phyloP scores from a whole-genome alignment of 1,140 invertebrate species.

The Pectinophora gossypiella region DNA sequence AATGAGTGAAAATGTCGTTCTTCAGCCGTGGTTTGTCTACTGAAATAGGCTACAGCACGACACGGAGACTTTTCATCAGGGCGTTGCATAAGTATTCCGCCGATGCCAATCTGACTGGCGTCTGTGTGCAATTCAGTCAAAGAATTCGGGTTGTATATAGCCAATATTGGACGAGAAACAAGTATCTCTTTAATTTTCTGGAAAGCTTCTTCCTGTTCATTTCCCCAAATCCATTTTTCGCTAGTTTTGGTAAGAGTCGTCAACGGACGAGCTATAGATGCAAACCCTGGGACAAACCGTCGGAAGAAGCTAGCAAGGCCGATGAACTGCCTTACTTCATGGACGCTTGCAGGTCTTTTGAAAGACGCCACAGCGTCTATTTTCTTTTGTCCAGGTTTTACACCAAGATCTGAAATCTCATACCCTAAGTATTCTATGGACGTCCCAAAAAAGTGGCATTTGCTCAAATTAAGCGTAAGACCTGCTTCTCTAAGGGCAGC shows the following conservation, averaged over 20 bases:
- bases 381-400: slow-evolving; percentile 25
- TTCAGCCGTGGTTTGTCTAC: slow-evolving; percentile 17
- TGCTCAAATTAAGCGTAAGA: slow-evolving; percentile 6
- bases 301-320: slow-evolving; percentile 29
- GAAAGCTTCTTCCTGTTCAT: slow-evolving; percentile 30
- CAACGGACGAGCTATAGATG: slow-evolving; percentile 27
- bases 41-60: slow-evolving; percentile 11
- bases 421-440: slow-evolving; percentile 19
- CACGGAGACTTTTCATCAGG: slow-evolving; percentile 15
- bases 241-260: slow-evolving; percentile 28
- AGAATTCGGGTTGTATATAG: slow-evolving; percentile 17
- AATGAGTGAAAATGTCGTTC: slow-evolving; percentile 19
- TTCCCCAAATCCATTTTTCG: slow-evolving; percentile 29
- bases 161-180: slow-evolving; percentile 10
- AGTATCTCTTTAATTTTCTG: slow-evolving; percentile 20
- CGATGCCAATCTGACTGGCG: slow-evolving; percentile 16
- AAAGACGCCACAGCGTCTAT: slow-evolving; percentile 24
- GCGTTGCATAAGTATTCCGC: slow-evolving; percentile 23
- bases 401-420: slow-evolving; percentile 17
- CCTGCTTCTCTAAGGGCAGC: background rate
- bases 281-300: slow-evolving; percentile 27
- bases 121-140: slow-evolving; percentile 28
- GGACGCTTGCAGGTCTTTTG: slow-evolving; percentile 20
- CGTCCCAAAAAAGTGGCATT: slow-evolving; percentile 20
- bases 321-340: slow-evolving; percentile 18